phyloP scores from a whole-genome alignment of 2,888 invertebrate species.

The Scaptomyza tumidula region DNA sequence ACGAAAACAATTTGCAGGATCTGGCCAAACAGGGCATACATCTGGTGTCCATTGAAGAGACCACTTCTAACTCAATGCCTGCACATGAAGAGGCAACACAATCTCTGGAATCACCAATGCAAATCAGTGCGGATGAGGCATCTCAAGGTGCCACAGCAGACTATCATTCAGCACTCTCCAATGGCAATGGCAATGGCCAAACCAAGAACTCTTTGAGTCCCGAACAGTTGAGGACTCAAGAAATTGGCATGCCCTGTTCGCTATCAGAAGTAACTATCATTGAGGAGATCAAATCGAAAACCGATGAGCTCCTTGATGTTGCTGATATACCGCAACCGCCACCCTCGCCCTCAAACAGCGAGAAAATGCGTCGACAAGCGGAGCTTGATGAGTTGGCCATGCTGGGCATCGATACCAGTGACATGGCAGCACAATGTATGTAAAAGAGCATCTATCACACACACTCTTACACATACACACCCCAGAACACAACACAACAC shows the following conservation, averaged over 20 bases:
- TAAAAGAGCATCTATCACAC: conserved; percentile 48
- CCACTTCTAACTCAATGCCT: conserved; percentile 64
- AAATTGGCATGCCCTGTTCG: conserved; percentile 73
- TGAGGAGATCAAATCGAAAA: conserved; percentile 25
- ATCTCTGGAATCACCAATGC: conserved; percentile 32
- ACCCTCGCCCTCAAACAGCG: conserved; percentile 80
- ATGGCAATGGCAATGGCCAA: conserved; percentile 34
- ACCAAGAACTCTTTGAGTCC: conserved; percentile 12
- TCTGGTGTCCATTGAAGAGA: conserved; percentile 80
- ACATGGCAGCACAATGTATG: conserved; percentile 85
- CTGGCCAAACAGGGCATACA: conserved; percentile 83
- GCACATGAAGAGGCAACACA: conserved; percentile 26
- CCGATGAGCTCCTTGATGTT: conserved; percentile 66
- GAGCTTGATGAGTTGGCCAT: conserved; percentile 91
- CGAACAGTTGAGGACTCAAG: conserved; percentile 41
- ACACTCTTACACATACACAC: conserved; percentile 11
- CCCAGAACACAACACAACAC: conserved; percentile 10
- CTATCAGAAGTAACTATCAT: conserved; percentile 28
- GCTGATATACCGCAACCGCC: conserved; percentile 78
- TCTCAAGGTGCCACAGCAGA: conserved; percentile 14
- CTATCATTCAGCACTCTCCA: conserved; percentile 15
- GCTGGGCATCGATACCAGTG: conserved; percentile 94
- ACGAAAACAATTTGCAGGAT: conserved; percentile 80
- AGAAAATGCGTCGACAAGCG: conserved; percentile 85
- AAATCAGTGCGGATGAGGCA: conserved; percentile 38